Base-by-base conservation (phyloP, 2,888 invertebrate genomes). In the Chesias legatella region DNA sequence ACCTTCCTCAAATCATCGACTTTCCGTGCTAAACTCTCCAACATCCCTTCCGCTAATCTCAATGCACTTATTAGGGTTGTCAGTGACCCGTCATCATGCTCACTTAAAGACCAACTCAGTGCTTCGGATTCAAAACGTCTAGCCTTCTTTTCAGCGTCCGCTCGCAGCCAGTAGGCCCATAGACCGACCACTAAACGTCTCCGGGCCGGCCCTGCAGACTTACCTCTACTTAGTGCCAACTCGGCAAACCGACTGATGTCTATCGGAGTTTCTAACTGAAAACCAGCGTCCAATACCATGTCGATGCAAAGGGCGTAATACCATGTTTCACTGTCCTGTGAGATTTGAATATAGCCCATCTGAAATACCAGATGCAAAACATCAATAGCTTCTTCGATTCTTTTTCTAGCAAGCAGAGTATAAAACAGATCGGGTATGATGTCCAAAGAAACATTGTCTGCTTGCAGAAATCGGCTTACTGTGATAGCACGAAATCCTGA, bases 261-360 rank as follows among this genome's bases (percentile, higher is more conserved):
- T 9, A 76, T 63, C 2, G 88, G 83, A 1, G 82, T 68, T 60
- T 90, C 90, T 31, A 90, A 53, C 39, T 83, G 74, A 57, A 91
- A 86, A 3, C 90, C 88, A 50, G 91, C 84, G 52, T 92, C 90
- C 24, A 91, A 58, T 33, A 90, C 75, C 53, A 91, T 61, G 36
- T 91, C 91, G 38, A 91, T 76, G 47, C 90, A 90, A 22, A 91
- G 74, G 0, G 90, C 89, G 51, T 90, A 89, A 54, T 91, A 92
- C 85, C 90, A 90, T 6, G 76, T 79, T 56, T 85, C 80, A 45
- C 67, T 68, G 31, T 73, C 75, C 33, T 70, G 58, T 7, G 74
- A 64, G 28, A 58, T 43, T 38, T 64, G 57, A 37, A 56, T 63
- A 42, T 71, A 59, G 7, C 58, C 56, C 38, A 81, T 53, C 20